Evolutionary conservation across 2,113 vertebrate genomes (phyloP).

Genomic region (Hyperoodon ampullatus): DNA sequence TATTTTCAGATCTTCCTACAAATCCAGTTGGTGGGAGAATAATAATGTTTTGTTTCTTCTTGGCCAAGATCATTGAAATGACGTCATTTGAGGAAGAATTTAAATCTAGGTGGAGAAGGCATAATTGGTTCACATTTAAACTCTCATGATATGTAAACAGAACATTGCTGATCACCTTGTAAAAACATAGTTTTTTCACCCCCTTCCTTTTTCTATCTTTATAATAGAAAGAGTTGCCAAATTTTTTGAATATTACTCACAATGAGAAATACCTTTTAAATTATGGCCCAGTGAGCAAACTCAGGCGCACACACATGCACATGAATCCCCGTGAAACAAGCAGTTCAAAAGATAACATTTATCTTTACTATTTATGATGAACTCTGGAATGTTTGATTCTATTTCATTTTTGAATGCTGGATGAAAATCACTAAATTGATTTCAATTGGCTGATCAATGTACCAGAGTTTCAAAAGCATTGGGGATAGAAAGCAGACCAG

Average conservation of each 20-base stretch:
- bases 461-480: not conserved
- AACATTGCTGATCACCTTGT: not conserved
- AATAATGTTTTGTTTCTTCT: slow-evolving; percentile 12
- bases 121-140: not conserved
- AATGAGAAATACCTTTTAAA: not conserved
- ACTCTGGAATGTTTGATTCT: not conserved
- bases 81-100: slow-evolving; percentile 19
- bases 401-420: not conserved
- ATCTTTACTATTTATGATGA: not conserved
- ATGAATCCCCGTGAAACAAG: not conserved
- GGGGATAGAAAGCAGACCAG: not conserved
- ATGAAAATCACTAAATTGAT: not conserved
- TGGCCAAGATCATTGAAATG: not conserved
- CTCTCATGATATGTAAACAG: not conserved
- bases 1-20: not conserved
- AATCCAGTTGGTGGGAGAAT: not conserved
- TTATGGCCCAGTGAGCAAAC: not conserved
- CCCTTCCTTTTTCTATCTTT: not conserved
- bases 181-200: not conserved
- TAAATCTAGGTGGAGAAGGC: not conserved
- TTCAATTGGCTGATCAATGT: not conserved
- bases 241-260: not conserved
- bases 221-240: not conserved
- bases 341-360: not conserved
- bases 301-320: not conserved